Evolutionary conservation across 2,797 vertebrate species (phyloP), one percentile per base, ranked within the genome.

Genomic region (Ciconia nigra): DNA sequence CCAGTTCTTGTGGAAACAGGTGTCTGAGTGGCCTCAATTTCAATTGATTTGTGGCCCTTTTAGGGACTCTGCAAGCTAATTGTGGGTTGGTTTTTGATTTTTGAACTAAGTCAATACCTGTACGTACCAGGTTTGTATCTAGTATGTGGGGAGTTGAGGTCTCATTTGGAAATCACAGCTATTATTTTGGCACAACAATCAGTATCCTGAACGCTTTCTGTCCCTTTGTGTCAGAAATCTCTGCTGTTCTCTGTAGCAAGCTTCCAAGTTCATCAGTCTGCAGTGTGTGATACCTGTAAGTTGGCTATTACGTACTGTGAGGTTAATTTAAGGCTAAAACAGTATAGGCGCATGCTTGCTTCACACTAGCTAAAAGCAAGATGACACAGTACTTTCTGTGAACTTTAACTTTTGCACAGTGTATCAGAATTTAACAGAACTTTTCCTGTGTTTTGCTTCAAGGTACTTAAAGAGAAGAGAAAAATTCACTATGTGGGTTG

Each of bases 181-280:
- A 61, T 0, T 70, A 9, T 62, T 83, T 44, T 81, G 24, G 13
- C 0, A 2, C 5, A 37, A 11, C 20, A 44, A 0, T 71, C 21
- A 9, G 24, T 66, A 14, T 47, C 84, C 18, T 25, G 62, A 59
- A 29, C 7, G 7, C 31, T 47, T 51, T 74, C 21, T 49, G 44
- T 67, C 39, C 9, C 11, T 74, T 78, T 74, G 5, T 73, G 5
- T 46, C 12, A 21, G 41, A 83, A 55, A 37, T 51, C 15, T 80
- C 26, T 67, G 28, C 28, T 77, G 15, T 57, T 93, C 15, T 87
- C 20, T 83, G 31, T 44, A 71, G 41, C 47, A 82, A 66, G 19
- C n/a, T 39, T 70, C 21, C 5, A 77, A 15, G 21, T 70, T 86
- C 7, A 58, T 79, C 33, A 33, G 4, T 76, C 31, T 89, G 51